Conservation (phyloP, 2,113 vertebrate species). For the Lanius ludovicianus region DNA sequence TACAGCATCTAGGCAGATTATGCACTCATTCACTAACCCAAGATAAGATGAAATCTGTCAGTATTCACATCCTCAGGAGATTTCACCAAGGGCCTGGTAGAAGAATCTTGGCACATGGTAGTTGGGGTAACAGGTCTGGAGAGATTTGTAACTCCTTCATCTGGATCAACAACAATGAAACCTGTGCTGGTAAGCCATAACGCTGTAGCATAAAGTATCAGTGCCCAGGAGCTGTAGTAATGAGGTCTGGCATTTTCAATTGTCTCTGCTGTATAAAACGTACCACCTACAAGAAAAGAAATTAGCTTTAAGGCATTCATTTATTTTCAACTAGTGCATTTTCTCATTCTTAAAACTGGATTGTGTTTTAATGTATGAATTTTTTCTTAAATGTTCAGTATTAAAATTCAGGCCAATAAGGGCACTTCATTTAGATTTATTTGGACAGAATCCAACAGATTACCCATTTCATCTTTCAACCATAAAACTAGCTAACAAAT, state of each 20-base stretch:
- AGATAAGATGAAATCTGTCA: constrained; percentile 88
- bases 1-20: background rate
- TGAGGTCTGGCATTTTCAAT: constrained; percentile 82
- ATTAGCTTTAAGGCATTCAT: background rate
- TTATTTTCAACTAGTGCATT: background rate
- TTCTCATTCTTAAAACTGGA: background rate
- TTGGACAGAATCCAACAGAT: background rate
- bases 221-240: constrained; percentile 87
- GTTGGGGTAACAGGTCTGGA: constrained; percentile 94
- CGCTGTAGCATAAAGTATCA: constrained; percentile 88
- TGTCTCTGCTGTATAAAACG: constrained; percentile 90
- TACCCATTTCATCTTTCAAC: background rate
- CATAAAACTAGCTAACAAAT: background rate
- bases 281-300: constrained; percentile 78
- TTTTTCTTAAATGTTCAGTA: background rate
- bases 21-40: constrained; percentile 77
- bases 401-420: background rate
- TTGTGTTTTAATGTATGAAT: background rate
- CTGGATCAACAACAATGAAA: constrained; percentile 79
- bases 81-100: constrained; percentile 75
- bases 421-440: background rate
- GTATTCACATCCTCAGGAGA: constrained; percentile 89
- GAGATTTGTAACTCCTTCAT: constrained; percentile 82
- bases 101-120: constrained; percentile 85
- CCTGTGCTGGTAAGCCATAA: constrained; percentile 92